Conservation (phyloP, 2,113 vertebrate genomes). For the Ictalurus punctatus region DNA sequence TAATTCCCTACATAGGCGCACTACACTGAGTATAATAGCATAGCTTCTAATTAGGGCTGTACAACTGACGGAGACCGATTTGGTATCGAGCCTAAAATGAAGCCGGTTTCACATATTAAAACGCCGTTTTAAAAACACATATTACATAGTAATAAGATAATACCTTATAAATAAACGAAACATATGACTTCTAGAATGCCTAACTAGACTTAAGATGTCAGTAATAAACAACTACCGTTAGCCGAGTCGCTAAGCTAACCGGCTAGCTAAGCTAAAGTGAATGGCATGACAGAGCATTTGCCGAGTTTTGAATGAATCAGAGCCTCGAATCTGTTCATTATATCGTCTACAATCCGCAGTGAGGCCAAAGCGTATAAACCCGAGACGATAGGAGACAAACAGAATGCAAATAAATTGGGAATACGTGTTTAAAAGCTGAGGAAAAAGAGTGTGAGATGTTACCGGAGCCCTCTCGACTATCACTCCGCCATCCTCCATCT, state of each 20-base stretch:
- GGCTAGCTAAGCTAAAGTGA: slow-evolving; percentile 18
- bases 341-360: too few relatives aligned
- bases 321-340: slow-evolving; percentile 53
- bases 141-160: too few relatives aligned
- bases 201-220: background rate
- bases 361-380: accelerated
- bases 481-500: slow-evolving; percentile 75
- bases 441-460: background rate
- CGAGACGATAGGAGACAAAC: accelerated
- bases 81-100: background rate
- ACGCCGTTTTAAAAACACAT: background rate
- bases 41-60: background rate
- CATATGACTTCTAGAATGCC: too few relatives aligned
- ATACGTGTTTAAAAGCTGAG: background rate
- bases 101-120: background rate
- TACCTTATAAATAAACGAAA: background rate
- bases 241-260: background rate
- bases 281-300: slow-evolving; percentile 65
- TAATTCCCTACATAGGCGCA: background rate
- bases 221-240: background rate
- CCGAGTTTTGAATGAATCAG: slow-evolving; percentile 66
- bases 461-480: slow-evolving; percentile 74
- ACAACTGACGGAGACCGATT: too few relatives aligned
- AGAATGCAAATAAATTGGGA: accelerated
- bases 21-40: background rate